Evolutionary conservation across 2,113 vertebrate species (phyloP).

Genomic region (Porphyrio hochstetteri): DNA sequence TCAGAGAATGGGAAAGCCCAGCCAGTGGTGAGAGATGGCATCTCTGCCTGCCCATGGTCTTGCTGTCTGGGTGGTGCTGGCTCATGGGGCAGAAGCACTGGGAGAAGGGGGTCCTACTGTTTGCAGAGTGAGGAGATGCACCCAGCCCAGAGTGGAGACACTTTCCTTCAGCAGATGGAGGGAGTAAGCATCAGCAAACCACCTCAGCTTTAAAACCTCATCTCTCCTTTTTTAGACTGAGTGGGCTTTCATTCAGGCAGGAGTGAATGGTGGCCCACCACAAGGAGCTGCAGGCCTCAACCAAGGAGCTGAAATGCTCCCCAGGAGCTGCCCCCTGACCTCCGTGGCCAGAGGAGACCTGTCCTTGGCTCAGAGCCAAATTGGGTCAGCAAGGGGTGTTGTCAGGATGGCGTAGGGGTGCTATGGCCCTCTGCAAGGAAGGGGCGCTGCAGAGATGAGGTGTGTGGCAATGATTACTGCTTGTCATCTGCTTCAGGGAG

Average conservation of each 20-base stretch:
- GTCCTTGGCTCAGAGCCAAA: background rate
- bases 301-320: background rate
- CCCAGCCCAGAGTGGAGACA: background rate
- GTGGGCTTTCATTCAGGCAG: background rate
- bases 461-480: background rate
- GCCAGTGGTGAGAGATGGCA: background rate
- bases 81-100: background rate
- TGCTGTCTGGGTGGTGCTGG: background rate
- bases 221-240: background rate
- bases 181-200: background rate
- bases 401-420: no score
- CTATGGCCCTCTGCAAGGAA: background rate
- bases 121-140: background rate
- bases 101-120: background rate
- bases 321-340: background rate
- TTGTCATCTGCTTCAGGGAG: background rate
- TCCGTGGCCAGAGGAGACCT: background rate
- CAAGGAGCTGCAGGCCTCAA: no score
- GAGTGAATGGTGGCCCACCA: background rate
- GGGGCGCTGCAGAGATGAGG: background rate
- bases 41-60: accelerated
- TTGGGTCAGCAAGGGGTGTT: accelerated
- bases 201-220: background rate
- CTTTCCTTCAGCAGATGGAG: background rate
- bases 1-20: background rate